Evolutionary conservation across 2,113 vertebrate species (phyloP).

Genomic region (Sinocyclocheilus rhinocerous): DNA sequence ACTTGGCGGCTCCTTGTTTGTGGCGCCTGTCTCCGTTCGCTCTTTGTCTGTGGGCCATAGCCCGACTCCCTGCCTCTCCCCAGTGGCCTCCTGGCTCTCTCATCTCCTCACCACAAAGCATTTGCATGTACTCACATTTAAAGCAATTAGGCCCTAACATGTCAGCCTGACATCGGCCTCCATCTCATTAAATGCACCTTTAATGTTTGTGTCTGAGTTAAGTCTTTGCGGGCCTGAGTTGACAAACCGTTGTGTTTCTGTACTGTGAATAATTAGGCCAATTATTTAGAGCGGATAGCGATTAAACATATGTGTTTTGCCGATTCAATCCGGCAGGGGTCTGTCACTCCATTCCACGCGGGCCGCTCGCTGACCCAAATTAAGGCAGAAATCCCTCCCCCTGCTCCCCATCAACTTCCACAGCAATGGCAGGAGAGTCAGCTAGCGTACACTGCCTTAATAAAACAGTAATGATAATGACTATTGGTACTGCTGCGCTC

Average conservation of each 20-base stretch:
- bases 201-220: slow-evolving; percentile 49
- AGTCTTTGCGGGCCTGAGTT: slow-evolving; percentile 48
- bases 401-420: slow-evolving; percentile 61
- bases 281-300: slow-evolving; percentile 74
- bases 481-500: slow-evolving; percentile 62
- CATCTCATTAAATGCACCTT: slow-evolving; percentile 63
- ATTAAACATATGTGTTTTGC: slow-evolving; percentile 72
- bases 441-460: slow-evolving; percentile 69
- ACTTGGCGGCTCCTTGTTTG: slow-evolving; percentile 54
- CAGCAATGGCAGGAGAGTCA: slow-evolving; percentile 61
- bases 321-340: slow-evolving; percentile 65
- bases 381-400: slow-evolving; percentile 60
- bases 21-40: slow-evolving; percentile 61
- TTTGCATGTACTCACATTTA: slow-evolving; percentile 67
- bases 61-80: slow-evolving; percentile 53
- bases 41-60: slow-evolving; percentile 53
- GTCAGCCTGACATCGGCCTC: slow-evolving; percentile 70
- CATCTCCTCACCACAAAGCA: slow-evolving; percentile 52
- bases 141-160: slow-evolving; percentile 67
- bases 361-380: slow-evolving; percentile 77
- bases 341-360: slow-evolving; percentile 66
- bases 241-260: slow-evolving; percentile 38
- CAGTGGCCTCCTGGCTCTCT: slow-evolving; percentile 52
- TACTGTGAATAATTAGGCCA: slow-evolving; percentile 76
- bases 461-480: slow-evolving; percentile 77